Evolutionary conservation across 2,113 vertebrate species (phyloP).

Genomic region (Apistogramma diplotaenia): DNA sequence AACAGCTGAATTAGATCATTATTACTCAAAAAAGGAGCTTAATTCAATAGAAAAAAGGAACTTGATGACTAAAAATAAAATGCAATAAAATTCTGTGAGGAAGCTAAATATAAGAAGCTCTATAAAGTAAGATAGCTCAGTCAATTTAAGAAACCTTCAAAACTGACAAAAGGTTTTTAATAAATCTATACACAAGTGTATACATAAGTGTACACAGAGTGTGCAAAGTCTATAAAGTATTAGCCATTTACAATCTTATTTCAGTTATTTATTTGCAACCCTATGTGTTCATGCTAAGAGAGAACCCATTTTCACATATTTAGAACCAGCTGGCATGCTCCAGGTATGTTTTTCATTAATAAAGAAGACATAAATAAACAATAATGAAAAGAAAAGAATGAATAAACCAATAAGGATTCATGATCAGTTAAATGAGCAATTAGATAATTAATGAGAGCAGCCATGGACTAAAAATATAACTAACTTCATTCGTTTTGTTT

Average conservation of each 20-base stretch:
- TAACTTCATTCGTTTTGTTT: neutral
- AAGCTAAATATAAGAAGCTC: neutral
- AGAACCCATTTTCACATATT: no score
- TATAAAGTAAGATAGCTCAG: neutral
- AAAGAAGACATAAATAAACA: no score
- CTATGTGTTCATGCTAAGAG: no score
- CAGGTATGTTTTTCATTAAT: no score
- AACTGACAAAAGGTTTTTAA: neutral
- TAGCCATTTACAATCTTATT: no score
- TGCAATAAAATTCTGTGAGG: no score
- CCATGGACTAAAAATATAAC: neutral
- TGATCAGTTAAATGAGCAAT: neutral
- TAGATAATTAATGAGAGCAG: neutral
- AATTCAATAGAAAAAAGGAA: neutral
- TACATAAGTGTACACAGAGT: neutral
- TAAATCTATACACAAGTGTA: neutral
- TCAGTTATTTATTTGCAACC: no score
- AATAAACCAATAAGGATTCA: neutral
- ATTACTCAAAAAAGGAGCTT: neutral
- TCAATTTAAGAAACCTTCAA: neutral
- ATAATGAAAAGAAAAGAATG: no score
- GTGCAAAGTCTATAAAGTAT: neutral
- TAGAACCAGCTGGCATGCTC: no score
- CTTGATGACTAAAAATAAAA: neutral
- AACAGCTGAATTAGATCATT: no score